A percentile compares a stretch with the other conserved stretches of the same genome.
Evolutionary conservation across 2,888 invertebrate species (phyloP).

Genomic region (Drosophila antonietae): DNA sequence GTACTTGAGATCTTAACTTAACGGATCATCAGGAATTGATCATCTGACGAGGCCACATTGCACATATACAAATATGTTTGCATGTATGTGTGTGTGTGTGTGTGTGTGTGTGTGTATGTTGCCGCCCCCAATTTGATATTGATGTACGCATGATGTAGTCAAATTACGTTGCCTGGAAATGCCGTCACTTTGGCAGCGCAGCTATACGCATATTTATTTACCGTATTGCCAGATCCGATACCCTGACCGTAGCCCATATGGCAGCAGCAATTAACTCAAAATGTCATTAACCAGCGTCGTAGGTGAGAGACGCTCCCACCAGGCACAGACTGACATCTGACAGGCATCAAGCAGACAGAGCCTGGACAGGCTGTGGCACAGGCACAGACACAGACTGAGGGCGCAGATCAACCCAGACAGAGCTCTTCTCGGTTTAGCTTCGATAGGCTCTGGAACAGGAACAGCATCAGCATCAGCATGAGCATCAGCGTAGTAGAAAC

Average conservation of each 20-base stretch:
- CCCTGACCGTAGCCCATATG: constrained; percentile 65
- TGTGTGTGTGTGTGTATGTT: not conserved
- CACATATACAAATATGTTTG: not conserved
- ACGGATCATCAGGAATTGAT: constrained; percentile 59
- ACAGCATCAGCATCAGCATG: constrained; percentile 28
- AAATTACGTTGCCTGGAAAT: constrained; percentile 77
- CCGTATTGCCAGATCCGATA: constrained; percentile 43
- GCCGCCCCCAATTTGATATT: constrained; percentile 26
- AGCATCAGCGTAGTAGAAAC: constrained; percentile 28
- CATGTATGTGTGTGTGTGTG: not conserved
- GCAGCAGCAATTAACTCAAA: constrained; percentile 77
- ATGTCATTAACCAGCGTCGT: constrained; percentile 77
- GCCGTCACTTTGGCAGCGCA: constrained; percentile 43
- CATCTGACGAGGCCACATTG: constrained; percentile 34
- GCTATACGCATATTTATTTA: constrained; percentile 66
- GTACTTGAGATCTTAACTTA: constrained; percentile 33
- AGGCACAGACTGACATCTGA: constrained; percentile 75
- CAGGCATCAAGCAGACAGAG: constrained; percentile 67
- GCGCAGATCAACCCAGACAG: constrained; percentile 28
- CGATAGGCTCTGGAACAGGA: constrained; percentile 4
- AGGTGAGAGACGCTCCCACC: constrained; percentile 65
- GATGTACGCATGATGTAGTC: constrained; percentile 59
- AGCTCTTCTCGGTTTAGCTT: constrained; percentile 4
- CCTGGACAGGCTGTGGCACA: constrained; percentile 33
- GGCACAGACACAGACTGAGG: constrained; percentile 15